These are phyloP conservation scores for Semaprochilodus insignis DNA, from an alignment of 2,797 vertebrate species.

Conservation along the genomic window DNA sequence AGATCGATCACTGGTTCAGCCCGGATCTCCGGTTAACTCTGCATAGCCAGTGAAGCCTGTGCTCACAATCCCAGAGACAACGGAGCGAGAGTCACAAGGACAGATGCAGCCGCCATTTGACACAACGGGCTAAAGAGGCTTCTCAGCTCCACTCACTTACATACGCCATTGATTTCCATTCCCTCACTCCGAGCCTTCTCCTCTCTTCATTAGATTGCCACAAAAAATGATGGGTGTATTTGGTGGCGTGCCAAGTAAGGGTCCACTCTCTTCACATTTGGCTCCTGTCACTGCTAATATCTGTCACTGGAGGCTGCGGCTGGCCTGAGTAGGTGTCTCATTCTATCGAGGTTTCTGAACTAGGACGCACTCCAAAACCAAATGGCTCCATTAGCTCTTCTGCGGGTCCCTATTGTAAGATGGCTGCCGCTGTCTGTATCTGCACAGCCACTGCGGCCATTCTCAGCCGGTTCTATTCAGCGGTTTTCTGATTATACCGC, in stretches of 20 bases:
- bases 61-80: not conserved
- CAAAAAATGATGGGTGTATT: slow-evolving; percentile 36
- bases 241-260: slow-evolving; percentile 35
- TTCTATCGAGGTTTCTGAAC: slow-evolving; percentile 18
- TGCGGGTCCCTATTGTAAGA: not conserved
- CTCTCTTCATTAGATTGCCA: slow-evolving; percentile 44
- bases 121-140: not conserved
- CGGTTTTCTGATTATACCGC: not conserved
- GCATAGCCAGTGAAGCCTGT: not conserved
- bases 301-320: slow-evolving; percentile 25
- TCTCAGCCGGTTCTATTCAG: not conserved
- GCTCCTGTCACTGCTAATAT: slow-evolving; percentile 10
- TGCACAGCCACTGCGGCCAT: no score
- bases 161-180: slow-evolving; percentile 46
- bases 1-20: no score
- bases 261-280: slow-evolving; percentile 3
- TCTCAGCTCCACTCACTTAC: not conserved
- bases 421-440: not conserved
- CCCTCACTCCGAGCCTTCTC: not conserved
- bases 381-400: not conserved
- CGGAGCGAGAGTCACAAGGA: not conserved
- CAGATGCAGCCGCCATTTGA: not conserved
- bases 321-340: slow-evolving; percentile 12
- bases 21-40: no score
- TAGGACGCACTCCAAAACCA: slow-evolving; percentile 9